Conservation (phyloP, 2,113 vertebrate genomes). For the Engraulis encrasicolus region DNA sequence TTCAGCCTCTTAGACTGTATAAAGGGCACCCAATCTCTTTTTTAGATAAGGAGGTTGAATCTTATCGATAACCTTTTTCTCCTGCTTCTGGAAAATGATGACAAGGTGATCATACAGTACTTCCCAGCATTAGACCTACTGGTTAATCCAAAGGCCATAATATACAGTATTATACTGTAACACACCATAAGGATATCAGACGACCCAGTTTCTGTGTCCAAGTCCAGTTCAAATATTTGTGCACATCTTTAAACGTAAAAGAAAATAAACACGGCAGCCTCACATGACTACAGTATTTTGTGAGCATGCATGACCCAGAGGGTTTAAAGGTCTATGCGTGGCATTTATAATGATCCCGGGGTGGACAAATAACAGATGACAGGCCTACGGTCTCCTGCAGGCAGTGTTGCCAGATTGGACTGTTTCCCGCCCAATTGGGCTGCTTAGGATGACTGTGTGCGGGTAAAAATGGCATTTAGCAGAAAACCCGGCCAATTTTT, state of each 20-base stretch:
- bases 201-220: background rate
- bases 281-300: background rate
- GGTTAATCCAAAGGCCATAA: background rate
- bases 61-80: background rate
- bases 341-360: background rate
- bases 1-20: background rate
- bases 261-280: background rate
- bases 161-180: background rate
- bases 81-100: background rate
- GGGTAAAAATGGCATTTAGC: too few relatives aligned
- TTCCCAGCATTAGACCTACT: background rate
- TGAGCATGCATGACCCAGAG: background rate
- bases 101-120: background rate
- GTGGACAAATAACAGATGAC: background rate
- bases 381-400: background rate
- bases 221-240: background rate
- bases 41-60: background rate
- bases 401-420: too few relatives aligned
- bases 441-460: too few relatives aligned
- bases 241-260: background rate
- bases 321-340: background rate
- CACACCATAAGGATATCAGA: background rate
- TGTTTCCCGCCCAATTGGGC: too few relatives aligned
- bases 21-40: background rate
- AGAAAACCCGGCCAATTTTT: too few relatives aligned